Evolutionary conservation across 2,797 vertebrate species (phyloP), one percentile per base, ranked within the genome.

Genomic region (Phoxinus dragarum): DNA sequence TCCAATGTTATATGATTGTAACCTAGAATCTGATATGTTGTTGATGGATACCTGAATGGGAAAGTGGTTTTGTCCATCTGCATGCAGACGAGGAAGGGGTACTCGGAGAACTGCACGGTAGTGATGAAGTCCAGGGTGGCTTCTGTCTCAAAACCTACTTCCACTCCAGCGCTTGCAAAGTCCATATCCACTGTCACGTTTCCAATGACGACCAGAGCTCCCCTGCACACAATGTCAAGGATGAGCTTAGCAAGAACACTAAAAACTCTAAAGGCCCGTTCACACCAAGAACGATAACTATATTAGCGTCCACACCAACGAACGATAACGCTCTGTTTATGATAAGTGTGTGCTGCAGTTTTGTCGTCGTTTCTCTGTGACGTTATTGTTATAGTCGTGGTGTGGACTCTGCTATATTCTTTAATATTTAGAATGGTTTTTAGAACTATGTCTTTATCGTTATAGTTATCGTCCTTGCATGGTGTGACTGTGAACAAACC

Each of bases 51-150:
- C 98, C 98, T 97, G 94, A 96, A 90, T 0, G 98, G 98, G 90
- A 96, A 96, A 3, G 93, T 95, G 0, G 94, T 92, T 92, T 94
- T 98, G 88, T 99, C 98, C 97, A 99, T 99, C 94, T 99, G 98
- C 93, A 99, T 96, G 90, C 98, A 99, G 47, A 99, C 97, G 82
- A 99, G 92, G 95, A 99, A 99, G 0, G 98, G 98, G 88, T 99
- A 99, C 86, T 99, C 95, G 0, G 98, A 99, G 94, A 99, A 99
- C 92, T 99, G 97, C 82, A 99, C 98, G 0, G 98, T 99, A 75
- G 98, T 97, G 94, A 98, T 95, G 88, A 99, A 98, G 90, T 98
- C 97, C 67, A 99, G 91, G 0, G 96, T 76, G 0, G 95, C 95
- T 92, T 99, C 98, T 0, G 93, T 93, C 92, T 99, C 98, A 8